These are phyloP conservation scores for Epizoanthus stellaris DNA, from an alignment of 92 coral and sea anemone species.

Conservation along the genomic window DNA sequence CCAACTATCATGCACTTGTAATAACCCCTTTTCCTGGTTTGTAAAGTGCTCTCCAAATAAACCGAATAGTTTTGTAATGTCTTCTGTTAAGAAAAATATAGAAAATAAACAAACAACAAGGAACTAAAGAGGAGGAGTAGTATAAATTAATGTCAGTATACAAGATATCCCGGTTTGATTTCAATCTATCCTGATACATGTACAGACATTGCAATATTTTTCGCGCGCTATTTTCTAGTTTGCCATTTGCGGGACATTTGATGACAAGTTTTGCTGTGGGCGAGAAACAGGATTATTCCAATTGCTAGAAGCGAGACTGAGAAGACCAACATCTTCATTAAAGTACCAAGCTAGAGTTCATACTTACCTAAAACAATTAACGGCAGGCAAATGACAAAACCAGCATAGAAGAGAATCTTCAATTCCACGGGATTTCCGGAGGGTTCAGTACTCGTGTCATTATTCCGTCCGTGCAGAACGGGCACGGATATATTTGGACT, in stretches of 20 bases:
- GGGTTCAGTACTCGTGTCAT: neutral
- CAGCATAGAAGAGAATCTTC: constrained; percentile 77
- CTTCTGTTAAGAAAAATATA: neutral
- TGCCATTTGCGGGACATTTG: too few species aligned
- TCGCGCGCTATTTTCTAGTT: too few species aligned
- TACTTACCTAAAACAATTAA: constrained; percentile 80
- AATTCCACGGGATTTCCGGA: constrained; percentile 67
- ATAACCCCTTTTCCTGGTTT: neutral
- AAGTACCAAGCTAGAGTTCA: neutral
- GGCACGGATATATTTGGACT: neutral
- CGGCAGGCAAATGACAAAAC: constrained; percentile 71
- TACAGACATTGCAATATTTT: too few species aligned
- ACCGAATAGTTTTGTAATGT: neutral
- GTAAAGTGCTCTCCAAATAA: neutral
- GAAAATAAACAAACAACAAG: neutral
- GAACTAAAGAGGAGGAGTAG: too few species aligned
- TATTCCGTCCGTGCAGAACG: neutral
- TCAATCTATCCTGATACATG: too few species aligned
- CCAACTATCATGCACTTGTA: neutral
- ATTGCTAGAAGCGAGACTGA: too few species aligned
- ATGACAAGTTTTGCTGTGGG: too few species aligned
- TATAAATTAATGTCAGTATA: too few species aligned
- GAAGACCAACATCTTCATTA: too few species aligned
- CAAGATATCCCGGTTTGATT: too few species aligned
- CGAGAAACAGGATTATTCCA: too few species aligned